These are phyloP conservation scores for Lycorma delicatula DNA, from an alignment of 1,140 invertebrate genomes.

Conservation along the genomic window DNA sequence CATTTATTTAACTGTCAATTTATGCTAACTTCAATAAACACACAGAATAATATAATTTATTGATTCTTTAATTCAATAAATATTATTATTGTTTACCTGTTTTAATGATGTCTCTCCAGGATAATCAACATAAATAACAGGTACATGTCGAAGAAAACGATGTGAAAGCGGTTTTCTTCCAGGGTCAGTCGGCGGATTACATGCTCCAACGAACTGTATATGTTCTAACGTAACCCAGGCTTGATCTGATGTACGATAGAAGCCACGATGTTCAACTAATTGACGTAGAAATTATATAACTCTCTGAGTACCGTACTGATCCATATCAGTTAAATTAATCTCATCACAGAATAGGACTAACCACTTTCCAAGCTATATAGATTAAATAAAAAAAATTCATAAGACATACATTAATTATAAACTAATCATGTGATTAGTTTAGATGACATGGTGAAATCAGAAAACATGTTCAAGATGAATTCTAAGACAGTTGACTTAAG, in stretches of 20 bases:
- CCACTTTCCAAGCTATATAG: constrained; percentile 98
- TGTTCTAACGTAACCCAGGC: constrained; percentile 94
- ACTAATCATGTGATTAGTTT: no score
- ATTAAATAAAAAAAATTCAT: no score
- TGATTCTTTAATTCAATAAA: no score
- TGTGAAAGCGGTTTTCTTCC: constrained; percentile 96
- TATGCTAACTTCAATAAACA: no score
- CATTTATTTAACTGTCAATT: no score
- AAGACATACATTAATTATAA: no score
- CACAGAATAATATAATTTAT: no score
- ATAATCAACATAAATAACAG: constrained; percentile 99
- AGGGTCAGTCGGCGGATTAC: constrained; percentile 99
- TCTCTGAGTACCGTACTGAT: constrained; percentile 95
- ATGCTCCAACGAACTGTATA: constrained; percentile 99
- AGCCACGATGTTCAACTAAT: constrained; percentile 89
- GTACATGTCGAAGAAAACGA: constrained; percentile 87
- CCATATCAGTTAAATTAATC: constrained; percentile 99
- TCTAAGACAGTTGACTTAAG: no score
- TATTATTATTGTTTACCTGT: constrained; percentile 65
- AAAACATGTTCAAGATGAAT: no score
- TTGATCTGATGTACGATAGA: constrained; percentile 88
- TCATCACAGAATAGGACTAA: constrained; percentile 99
- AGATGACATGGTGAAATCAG: no score
- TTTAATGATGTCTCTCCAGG: constrained; percentile 95
- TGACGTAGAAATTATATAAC: constrained; percentile 98